Base-by-base conservation (phyloP, 2,113 vertebrate species). In the Miniopterus natalensis region DNA sequence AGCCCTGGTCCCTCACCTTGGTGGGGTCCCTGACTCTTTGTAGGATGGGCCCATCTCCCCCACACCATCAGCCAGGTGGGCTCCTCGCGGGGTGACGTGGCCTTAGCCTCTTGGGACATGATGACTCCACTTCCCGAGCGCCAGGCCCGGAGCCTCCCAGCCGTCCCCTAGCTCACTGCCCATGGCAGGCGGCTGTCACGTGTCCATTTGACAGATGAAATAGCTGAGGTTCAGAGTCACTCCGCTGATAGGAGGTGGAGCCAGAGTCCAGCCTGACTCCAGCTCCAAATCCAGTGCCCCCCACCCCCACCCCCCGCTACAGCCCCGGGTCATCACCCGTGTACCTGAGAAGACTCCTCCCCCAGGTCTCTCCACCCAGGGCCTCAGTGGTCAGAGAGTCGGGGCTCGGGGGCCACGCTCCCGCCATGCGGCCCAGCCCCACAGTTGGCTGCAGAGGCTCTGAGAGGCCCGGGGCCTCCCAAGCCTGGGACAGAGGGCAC, bases 101-200 rank as follows among this genome's bases (percentile, higher is more conserved):
- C 74, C 1, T 2, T 2, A 20, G 47, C 61, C 25, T 45, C 61
- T 11, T 0, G 29, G 78, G 17, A 14, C 29, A 14, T 17, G 2
- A 2, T 1, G 13, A 0, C 14, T 29, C 20, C 0, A 1, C 13
- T 3, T 59, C 12, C 40, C 0, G 14, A 17, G 63, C 2, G 0
- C 79, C 0, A 0, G 3, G 36, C 36, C 47, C 3, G 0, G 2
- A 0, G 3, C 4, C 10, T 6, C 57, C 65, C 3, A 1, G 12
- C 20, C 36, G 4, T 12, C 7, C 36, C 66, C 9, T 0, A 2
- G 18, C 63, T 31, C 12, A 2, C 63, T 66, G 63, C 63, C 29
- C 10, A 2, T 1, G 36, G 25, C 53, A 4, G 14, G 20, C 49
- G 0, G 15, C 10, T 5, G 13, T 2, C 1, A 9, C 27, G 45